A percentile compares a stretch with the other conserved stretches of the same genome.
phyloP scores from a whole-genome alignment of 2,797 vertebrate genomes.

The Forpus xanthops region DNA sequence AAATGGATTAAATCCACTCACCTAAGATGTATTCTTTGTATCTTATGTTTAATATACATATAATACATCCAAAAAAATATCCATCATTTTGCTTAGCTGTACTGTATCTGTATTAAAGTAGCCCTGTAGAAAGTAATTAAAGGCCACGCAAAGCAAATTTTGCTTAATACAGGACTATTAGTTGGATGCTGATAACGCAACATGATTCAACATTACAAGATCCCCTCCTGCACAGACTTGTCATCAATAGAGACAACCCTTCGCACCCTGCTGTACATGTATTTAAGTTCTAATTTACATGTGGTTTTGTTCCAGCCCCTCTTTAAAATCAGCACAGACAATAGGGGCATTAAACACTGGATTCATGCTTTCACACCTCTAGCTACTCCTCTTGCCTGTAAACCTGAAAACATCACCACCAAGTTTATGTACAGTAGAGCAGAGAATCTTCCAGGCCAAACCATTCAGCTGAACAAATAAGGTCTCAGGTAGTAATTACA shows the following conservation, averaged over 20 bases:
- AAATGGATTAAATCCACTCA: slow-evolving; percentile 31
- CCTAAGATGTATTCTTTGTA: background rate
- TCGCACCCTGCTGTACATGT: background rate
- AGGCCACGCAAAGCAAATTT: slow-evolving; percentile 23
- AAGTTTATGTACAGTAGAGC: background rate
- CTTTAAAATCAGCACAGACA: background rate
- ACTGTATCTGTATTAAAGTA: background rate
- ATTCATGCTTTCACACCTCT: background rate
- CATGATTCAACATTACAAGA: background rate
- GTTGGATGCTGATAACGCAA: background rate
- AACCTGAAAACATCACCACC: background rate
- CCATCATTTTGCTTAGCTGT: background rate
- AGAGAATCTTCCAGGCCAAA: background rate
- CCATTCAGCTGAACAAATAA: background rate
- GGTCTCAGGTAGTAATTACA: background rate
- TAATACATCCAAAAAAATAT: background rate
- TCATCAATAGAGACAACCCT: background rate
- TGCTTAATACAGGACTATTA: background rate
- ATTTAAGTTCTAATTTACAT: background rate
- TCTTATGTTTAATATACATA: slow-evolving; percentile 8
- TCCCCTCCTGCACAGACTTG: background rate
- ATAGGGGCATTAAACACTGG: background rate
- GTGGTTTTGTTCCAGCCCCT: fast-evolving
- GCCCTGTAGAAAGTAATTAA: background rate
- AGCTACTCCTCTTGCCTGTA: background rate